Evolutionary conservation across 2,888 invertebrate genomes (phyloP), one percentile per base, ranked within the genome.

Genomic region (Pollenia labialis): DNA sequence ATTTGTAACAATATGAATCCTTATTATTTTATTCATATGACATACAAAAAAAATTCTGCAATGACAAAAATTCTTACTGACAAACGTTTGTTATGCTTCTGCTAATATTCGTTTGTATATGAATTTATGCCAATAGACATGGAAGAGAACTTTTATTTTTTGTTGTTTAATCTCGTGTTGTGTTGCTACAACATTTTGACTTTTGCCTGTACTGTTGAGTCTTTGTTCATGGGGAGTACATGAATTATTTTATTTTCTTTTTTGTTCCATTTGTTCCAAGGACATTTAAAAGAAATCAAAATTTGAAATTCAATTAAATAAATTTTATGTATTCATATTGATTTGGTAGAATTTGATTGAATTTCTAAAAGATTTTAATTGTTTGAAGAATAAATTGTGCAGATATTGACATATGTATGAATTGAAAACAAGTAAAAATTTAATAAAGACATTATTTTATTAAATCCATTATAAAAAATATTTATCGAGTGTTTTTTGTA

Each of bases 21-120:
- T 52, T 52, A 52, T 52, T 56, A 56, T 23, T 56, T 56, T 56
- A 56, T 56, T 60, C 58, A 60, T 32, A 32, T 32, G 32, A 32
- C 32, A 32, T 32, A 32, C 4, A 32, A 32, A 32, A 32, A 32
- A n/a, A 40, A 40, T 60, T n/a, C n/a, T 60, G 32, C 58, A 6
- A 60, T 60, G 40, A 40, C 14, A 60, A 60, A 40, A 40, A 18
- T 44, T 64, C 44, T 18, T 64, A 18, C 44, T 44, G 44, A 44
- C 16, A 64, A 44, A 44, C 8, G n/a, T 64, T n/a, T n/a, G n/a
- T n/a, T 64, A 4, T 44, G 16, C 4, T 18, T 44, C 44, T 62
- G 4, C 8, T 42, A 6, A 32, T 32, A 32, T 32, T 32, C 32
- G 32, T 16, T 64, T 16, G 18, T 44, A 32, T 32, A 32, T 46